Base-by-base conservation (phyloP, 2,113 vertebrate genomes). In the Syrrhaptes paradoxus region DNA sequence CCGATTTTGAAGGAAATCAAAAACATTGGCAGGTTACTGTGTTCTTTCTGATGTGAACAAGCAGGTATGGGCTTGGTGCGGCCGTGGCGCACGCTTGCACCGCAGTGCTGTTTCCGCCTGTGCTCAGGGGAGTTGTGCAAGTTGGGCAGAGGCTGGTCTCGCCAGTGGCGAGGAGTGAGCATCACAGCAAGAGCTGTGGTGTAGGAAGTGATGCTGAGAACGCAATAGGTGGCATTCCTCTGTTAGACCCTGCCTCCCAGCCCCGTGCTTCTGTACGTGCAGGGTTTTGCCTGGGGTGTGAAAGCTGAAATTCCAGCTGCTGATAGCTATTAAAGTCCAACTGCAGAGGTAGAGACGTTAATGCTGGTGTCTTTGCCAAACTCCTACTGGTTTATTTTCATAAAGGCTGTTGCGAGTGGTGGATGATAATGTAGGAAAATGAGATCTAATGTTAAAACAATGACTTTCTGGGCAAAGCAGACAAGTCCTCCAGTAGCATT, bases 31-130 rank as follows among this genome's bases (percentile, higher is more conserved):
- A 36, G 11, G 17, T 61, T 52, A 7, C 51, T 41, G 13, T 21
- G 29, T 58, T 29, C 21, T 58, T 45, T 38, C 41, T 70, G 68
- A 9, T 25, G 68, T 5, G 19, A 58, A 54, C 1, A 2, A 78
- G 55, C 34, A 29, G 80, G 26, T 7, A 0, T 18, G 52, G 57
- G n/a, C 38, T 54, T 0, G 0, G 55, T 0, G 1, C 36, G 76
- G 72, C 48, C 0, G 0, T 0, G 1, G 49, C 0, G 0, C 41
- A 20, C 1, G 4, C 46, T 29, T 24, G 59, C 51, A 65, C 62
- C 1, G 4, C 67, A 21, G 62, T 6, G 31, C 80, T 21, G 59
- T 16, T 43, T 52, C 63, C 2, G 1, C 15, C 46, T 3, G 0
- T 1, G 1, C n/a, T 24, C 12, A 5, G 58, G 45, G 59, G 1